Evolutionary conservation across 2,888 invertebrate species (phyloP), one percentile per base, ranked within the genome.

Genomic region (Neoascia interrupta): DNA sequence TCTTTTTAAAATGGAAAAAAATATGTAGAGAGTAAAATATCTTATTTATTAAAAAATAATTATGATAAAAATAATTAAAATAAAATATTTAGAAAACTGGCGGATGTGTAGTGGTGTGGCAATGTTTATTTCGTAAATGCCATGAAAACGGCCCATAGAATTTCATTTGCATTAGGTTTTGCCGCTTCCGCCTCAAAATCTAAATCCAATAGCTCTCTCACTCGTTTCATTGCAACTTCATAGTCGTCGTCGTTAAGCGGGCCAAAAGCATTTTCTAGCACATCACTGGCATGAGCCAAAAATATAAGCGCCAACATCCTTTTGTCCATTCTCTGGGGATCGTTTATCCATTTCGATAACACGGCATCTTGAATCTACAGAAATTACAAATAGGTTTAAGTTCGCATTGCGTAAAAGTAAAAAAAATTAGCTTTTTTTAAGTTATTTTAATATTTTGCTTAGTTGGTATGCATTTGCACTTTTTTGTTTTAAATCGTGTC

Each of bases 81-180:
- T 45, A 64, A 53, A 76, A 60, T 53, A 61, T 72, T 53, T 68
- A 31, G 53, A 76, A 56, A 81, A 66, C 45, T 72, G 81, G 68
- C 54, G 56, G 45, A n/a, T 15, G 4, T 3, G 11, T 34, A 26
- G 51, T 82, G 86, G 86, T 88, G 18, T 84, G 86, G 39, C 23
- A 37, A 47, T 4, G n/a, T 91, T 92, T 94, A 99, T 93, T 99
- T 99, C 85, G 96, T 97, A 91, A 99, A 98, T 76, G 98, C 97
- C 83, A 98, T 96, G 90, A 99, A 98, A 73, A 99, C 99, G 60
- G 98, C 98, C 99, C 99, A 99, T 91, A 99, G 94, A 84, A 98
- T 94, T 88, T 98, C 98, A 86, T 95, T 95, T 72, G 95, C 94
- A 87, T 95, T 95, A 45, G 95, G 92, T 90, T 98, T 97, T 90